Conservation (phyloP, 2,888 invertebrate species). For the Hofmannophila pseudospretella region DNA sequence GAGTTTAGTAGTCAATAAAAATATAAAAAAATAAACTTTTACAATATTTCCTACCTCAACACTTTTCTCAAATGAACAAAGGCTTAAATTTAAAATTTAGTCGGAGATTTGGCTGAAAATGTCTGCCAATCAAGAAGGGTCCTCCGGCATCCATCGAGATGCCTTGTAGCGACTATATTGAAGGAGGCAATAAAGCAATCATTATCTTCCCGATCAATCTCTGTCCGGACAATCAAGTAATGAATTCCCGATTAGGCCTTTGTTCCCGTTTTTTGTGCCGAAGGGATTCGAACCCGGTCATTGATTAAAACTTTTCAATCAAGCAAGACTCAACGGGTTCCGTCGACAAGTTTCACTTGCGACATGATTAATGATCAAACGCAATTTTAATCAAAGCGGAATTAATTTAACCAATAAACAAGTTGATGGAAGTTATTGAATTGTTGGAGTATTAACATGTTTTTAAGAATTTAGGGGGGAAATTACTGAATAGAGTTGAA, state of each 20-base stretch:
- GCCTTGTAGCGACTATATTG: conserved; percentile 9
- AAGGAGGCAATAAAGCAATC: conserved; percentile 22
- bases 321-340: not conserved
- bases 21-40: no score
- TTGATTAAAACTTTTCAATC: conserved; percentile 22
- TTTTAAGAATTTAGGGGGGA: not conserved
- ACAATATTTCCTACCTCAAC: no score
- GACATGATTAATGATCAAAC: conserved; percentile 4
- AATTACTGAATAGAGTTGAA: no score
- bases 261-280: conserved; percentile 18
- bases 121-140: no score
- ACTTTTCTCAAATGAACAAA: no score
- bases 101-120: no score
- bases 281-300: conserved; percentile 14
- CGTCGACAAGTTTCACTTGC: not conserved
- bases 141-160: no score
- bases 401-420: not conserved
- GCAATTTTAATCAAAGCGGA: not conserved
- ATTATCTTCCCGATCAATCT: conserved; percentile 29
- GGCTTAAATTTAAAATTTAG: no score
- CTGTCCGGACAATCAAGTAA: conserved; percentile 16
- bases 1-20: no score
- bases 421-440: not conserved
- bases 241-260: conserved; percentile 17
- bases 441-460: not conserved